These are phyloP conservation scores for Mormyrops attenuatus DNA, from an alignment of 2,797 vertebrate species.

Conservation along the genomic window DNA sequence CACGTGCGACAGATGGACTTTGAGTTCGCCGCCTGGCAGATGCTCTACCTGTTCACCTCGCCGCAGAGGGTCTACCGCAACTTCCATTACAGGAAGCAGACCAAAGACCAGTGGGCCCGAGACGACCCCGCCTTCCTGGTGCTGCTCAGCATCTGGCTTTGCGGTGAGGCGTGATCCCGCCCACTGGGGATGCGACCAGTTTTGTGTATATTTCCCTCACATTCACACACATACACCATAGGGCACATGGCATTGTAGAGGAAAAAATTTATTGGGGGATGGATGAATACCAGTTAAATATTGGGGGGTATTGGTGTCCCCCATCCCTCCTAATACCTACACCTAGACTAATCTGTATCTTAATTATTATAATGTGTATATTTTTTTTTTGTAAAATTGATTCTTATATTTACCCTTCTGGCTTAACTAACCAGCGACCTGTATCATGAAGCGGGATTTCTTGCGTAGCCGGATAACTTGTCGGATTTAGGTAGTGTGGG, in stretches of 20 bases:
- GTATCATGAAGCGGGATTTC: not conserved
- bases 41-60: slow-evolving; percentile 94
- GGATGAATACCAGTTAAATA: no score
- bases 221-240: not conserved
- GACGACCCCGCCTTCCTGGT: slow-evolving; percentile 95
- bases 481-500: not conserved
- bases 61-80: slow-evolving; percentile 97
- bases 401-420: not conserved
- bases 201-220: not conserved
- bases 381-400: not conserved
- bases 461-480: not conserved
- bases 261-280: not conserved
- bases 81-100: slow-evolving; percentile 98
- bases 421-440: not conserved
- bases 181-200: not conserved
- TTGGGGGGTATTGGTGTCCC: not conserved
- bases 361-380: not conserved
- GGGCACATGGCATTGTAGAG: not conserved
- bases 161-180: slow-evolving; percentile 62
- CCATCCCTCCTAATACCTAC: not conserved
- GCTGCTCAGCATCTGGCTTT: slow-evolving; percentile 89
- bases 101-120: slow-evolving; percentile 96
- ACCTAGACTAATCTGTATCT: not conserved
- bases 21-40: slow-evolving; percentile 94
- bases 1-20: slow-evolving; percentile 94